These are phyloP conservation scores for Caenorhabditis angaria DNA, from an alignment of 2,888 invertebrate genomes.

Conservation along the genomic window DNA sequence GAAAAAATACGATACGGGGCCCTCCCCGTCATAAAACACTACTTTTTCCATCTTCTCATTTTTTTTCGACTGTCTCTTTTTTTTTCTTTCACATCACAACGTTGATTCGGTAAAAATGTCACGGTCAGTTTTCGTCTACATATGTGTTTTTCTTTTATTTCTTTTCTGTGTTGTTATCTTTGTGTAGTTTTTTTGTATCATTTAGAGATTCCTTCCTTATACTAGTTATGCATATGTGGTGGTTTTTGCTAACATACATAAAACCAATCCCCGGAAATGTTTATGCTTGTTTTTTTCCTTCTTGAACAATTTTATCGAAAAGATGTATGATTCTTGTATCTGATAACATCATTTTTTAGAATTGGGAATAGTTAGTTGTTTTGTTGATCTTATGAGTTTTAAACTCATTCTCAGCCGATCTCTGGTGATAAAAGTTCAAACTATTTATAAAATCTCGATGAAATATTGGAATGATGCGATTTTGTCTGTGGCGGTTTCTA, in stretches of 20 bases:
- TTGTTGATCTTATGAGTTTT: no score
- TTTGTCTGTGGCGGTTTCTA: no score
- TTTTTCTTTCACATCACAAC: no score
- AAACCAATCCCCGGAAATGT: neutral
- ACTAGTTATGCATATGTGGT: neutral
- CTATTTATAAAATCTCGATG: no score
- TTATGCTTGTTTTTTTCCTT: neutral
- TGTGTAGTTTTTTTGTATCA: neutral
- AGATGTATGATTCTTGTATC: no score
- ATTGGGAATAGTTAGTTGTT: no score
- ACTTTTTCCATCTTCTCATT: neutral
- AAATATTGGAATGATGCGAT: no score
- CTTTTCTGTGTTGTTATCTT: neutral
- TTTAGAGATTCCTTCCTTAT: neutral
- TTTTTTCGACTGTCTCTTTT: no score
- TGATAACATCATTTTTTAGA: neutral
- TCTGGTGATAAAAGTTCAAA: no score
- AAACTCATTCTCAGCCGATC: no score
- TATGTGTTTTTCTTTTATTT: neutral
- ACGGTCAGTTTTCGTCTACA: slow-evolving; percentile 1
- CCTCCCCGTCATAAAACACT: neutral
- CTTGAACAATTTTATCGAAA: no score
- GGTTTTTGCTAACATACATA: neutral
- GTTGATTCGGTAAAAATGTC: neutral
- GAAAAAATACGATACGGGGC: neutral